Evolutionary conservation across 2,888 invertebrate genomes (phyloP).

Genomic region (Stenodema calcarata): DNA sequence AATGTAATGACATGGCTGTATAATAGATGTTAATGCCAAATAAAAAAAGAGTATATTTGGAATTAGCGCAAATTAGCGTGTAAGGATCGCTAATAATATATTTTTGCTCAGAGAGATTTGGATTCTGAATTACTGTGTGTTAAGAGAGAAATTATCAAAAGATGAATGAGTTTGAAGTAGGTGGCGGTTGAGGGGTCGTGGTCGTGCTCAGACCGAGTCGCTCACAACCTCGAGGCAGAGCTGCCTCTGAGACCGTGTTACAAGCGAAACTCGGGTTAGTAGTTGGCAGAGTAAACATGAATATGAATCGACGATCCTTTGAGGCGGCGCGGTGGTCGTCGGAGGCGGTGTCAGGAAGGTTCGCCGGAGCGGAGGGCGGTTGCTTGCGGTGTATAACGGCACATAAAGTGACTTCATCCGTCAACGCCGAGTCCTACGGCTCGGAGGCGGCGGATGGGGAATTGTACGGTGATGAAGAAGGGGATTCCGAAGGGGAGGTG

Average conservation of each 20-base stretch:
- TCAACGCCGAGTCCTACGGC: too few relatives aligned
- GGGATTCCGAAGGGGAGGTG: background rate
- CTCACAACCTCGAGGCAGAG: background rate
- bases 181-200: too few relatives aligned
- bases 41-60: too few relatives aligned
- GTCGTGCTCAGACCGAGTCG: background rate
- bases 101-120: too few relatives aligned
- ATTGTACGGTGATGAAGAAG: background rate
- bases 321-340: background rate
- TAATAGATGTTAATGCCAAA: too few relatives aligned
- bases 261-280: background rate
- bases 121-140: too few relatives aligned
- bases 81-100: too few relatives aligned
- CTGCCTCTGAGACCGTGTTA: background rate
- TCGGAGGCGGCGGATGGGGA: background rate
- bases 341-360: background rate
- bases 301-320: slow-evolving; percentile 44
- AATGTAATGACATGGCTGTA: too few relatives aligned
- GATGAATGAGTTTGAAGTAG: too few relatives aligned
- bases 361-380: background rate
- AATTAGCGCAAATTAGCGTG: too few relatives aligned
- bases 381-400: too few relatives aligned
- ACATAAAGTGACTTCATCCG: slow-evolving; percentile 40
- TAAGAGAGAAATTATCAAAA: too few relatives aligned
- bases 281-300: slow-evolving; percentile 43